Percentiles rank a stretch among this genome's conserved stretches.
Evolutionary conservation across 2,113 vertebrate species (phyloP).

Genomic region (Phrynosoma blainvillii): DNA sequence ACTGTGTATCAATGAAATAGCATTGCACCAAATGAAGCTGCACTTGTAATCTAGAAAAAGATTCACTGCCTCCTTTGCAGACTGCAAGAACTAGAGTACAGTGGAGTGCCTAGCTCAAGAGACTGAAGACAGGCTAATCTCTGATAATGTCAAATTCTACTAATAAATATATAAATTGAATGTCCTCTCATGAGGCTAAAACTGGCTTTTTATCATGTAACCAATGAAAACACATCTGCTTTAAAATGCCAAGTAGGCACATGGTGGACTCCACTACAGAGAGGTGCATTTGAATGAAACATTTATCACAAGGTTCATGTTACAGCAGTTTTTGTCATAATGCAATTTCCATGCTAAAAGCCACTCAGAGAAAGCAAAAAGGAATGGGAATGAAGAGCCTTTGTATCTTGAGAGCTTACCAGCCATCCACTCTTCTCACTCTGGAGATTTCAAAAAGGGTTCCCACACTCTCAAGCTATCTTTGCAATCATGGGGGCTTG

Average conservation of each 20-base stretch:
- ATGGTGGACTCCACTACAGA: neutral
- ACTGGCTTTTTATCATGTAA: too few species aligned
- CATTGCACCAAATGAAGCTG: neutral
- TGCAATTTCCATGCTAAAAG: neutral
- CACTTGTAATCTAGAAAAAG: neutral
- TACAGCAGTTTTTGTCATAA: too few species aligned
- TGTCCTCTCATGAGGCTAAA: neutral
- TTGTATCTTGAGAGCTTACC: too few species aligned
- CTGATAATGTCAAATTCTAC: neutral
- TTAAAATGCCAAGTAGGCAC: neutral
- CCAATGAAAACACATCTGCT: neutral
- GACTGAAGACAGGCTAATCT: neutral
- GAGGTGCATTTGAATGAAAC: neutral
- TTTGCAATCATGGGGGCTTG: neutral
- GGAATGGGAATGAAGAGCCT: neutral
- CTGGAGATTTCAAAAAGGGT: neutral
- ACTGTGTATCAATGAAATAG: neutral
- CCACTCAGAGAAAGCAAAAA: neutral
- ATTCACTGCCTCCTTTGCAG: neutral
- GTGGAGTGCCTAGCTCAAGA: neutral
- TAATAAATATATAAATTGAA: neutral
- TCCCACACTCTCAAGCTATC: neutral
- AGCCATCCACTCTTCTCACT: neutral
- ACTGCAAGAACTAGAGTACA: neutral
- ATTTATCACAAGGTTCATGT: neutral